A percentile compares a stretch with the other conserved stretches of the same genome.
Conservation (phyloP, 2,113 vertebrate genomes). For the Hyaena hyaena region DNA sequence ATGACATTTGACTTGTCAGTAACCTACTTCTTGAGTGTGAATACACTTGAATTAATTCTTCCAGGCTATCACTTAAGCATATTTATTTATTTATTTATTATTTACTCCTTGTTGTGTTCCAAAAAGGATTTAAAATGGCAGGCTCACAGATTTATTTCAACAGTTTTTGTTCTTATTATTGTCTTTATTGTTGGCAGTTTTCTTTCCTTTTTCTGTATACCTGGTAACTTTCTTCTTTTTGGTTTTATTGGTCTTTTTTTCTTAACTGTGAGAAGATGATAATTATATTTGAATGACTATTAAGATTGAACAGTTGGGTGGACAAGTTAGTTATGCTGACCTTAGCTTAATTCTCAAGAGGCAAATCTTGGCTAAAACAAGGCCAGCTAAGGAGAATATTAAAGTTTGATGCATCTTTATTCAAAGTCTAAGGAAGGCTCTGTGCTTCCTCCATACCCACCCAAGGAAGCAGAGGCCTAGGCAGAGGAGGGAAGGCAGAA, state of each 20-base stretch:
- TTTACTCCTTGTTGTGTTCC: not conserved
- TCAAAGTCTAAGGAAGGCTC: not conserved
- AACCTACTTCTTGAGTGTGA: conserved; percentile 12
- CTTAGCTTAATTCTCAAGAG: conserved; percentile 19
- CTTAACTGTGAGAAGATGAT: not conserved
- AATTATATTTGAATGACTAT: not conserved
- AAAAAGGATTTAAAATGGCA: conserved; percentile 29
- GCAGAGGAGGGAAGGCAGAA: not conserved
- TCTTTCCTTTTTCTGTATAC: not conserved
- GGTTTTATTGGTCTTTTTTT: not conserved
- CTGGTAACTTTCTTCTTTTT: not conserved
- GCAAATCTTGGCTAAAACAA: conserved; percentile 27
- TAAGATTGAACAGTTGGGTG: not conserved
- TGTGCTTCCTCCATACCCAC: not conserved
- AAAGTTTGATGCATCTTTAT: not conserved
- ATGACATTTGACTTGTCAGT: not conserved
- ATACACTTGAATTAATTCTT: conserved; percentile 19
- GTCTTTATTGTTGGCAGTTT: not conserved
- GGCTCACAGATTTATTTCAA: not conserved
- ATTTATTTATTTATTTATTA: conserved; percentile 5
- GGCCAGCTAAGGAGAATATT: not conserved
- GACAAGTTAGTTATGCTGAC: not conserved
- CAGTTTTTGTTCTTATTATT: not conserved
- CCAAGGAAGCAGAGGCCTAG: not conserved
- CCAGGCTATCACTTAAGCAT: not conserved